Base-by-base conservation (phyloP, 2,113 vertebrate species). In the Dendrocopos noguchii region DNA sequence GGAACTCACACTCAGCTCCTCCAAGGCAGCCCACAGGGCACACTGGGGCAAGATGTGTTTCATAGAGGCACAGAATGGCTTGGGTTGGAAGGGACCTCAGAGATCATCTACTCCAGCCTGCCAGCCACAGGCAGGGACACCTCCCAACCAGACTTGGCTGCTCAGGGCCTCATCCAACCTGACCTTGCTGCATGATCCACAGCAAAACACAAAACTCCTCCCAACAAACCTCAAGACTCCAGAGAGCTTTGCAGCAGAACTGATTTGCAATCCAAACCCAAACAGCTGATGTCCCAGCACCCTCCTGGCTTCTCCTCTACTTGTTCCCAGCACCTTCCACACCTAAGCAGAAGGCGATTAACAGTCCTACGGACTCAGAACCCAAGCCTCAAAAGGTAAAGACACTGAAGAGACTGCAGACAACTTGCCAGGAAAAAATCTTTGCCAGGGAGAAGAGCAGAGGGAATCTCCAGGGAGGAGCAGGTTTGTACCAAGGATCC, bases 381-480 rank as follows among this genome's bases (percentile, higher is more conserved):
- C 28, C 60, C 65, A 52, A 72, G 39, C 25, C 28, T 68, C 76
- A 46, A 20, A 91, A 72, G 68, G 31, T 18, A 25, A 80, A 88
- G 44, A 31, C 56, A 56, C 46, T 0, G 0, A 84, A 87, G n/a
- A 81, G 88, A 87, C 53, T 53, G 75, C 74, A 46, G 55, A 33
- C 4, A 0, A 73, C 66, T 84, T 21, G 22, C 63, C 71, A 85
- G 65, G 74, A 88, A 80, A 59, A 66, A 59, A 84, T 90, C 67
- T 76, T 36, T 77, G 67, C 78, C 71, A 61, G 82, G 53, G 46
- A 93, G 71, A 87, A 65, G 75, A 82, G 83, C 33, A 56, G 2
- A 24, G n/a, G 78, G 74, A 56, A 80, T 71, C 94, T 94, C 94
- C 57, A 61, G 84, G 75, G 94, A 94, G 56, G 87, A 74, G 47